These are phyloP conservation scores for Leontopithecus rosalia DNA, from an alignment of 2,797 vertebrate species.

Conservation along the genomic window DNA sequence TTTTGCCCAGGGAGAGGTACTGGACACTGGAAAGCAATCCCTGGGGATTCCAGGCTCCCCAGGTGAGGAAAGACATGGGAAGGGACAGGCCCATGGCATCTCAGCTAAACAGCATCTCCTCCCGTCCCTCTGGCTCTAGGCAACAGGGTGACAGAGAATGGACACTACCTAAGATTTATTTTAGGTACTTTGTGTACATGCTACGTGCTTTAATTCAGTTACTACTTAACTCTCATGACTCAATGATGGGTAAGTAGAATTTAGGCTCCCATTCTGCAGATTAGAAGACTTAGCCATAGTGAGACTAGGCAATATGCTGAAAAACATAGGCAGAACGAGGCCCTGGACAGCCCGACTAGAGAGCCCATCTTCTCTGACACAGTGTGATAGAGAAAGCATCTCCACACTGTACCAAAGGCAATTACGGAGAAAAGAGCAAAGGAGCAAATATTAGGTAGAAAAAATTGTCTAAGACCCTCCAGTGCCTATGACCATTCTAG, in stretches of 20 bases:
- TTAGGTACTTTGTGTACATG: not conserved
- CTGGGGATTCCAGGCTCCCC: not conserved
- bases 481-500: not conserved
- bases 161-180: not conserved
- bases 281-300: not conserved
- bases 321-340: not conserved
- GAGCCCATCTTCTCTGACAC: not conserved
- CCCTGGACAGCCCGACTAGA: too few relatives aligned
- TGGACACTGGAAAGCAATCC: not conserved
- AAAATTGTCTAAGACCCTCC: fast-evolving
- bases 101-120: not conserved
- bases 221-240: not conserved
- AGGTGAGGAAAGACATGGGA: not conserved
- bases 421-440: not conserved
- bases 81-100: not conserved
- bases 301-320: not conserved
- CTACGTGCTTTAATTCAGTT: not conserved
- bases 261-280: not conserved
- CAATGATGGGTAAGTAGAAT: not conserved
- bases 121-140: not conserved
- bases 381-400: fast-evolving
- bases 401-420: not conserved
- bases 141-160: not conserved
- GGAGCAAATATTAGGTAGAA: not conserved
- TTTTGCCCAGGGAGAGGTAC: not conserved